Base-by-base conservation (phyloP, 1,140 invertebrate genomes). In the Contarinia nasturtii region DNA sequence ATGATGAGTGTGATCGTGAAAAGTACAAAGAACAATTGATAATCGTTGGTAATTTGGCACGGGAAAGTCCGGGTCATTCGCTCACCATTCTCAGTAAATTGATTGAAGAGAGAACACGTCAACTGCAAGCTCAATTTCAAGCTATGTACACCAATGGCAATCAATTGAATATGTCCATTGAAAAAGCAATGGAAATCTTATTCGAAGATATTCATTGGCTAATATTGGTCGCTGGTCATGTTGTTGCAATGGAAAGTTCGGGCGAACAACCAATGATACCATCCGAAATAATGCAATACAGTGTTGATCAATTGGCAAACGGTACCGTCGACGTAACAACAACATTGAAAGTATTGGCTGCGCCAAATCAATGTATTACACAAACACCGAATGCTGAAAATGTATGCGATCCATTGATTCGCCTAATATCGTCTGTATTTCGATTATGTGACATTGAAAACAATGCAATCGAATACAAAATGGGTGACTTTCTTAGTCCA, bases 141-240 rank as follows among this genome's bases (percentile, higher is more conserved):
- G 57, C 63, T 48, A 63, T 72, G 57, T 60, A 67, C 56, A 65
- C 55, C 50, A 56, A 67, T 46, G 55, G 63, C 14, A 61, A 67
- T 51, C 69, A 64, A 46, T 64, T 65, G 22, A 61, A 64, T 14
- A 68, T 71, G 47, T 63, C 66, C 2, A 50, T 51, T 8, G 10
- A 19, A 14, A 21, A 22, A 5, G 47, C 48, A 34, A 54, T 82
- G 15, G 65, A 68, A 49, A 63, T 63, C 50, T 52, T 80, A 1
- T 79, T 76, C 55, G 83, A 88, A 63, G 82, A 86, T 64, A 59
- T 88, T 2, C 82, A 86, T 58, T 88, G 83, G 84, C 62, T 82
- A 2, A 55, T 86, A 2, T 63, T 88, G 7, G 72, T 85, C 33
- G 59, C 77, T 40, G 79, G 80, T 59, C 72, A 82, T 61, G 67